Evolutionary conservation across 2,797 vertebrate genomes (phyloP).

Genomic region (Typhlichthys subterraneus): DNA sequence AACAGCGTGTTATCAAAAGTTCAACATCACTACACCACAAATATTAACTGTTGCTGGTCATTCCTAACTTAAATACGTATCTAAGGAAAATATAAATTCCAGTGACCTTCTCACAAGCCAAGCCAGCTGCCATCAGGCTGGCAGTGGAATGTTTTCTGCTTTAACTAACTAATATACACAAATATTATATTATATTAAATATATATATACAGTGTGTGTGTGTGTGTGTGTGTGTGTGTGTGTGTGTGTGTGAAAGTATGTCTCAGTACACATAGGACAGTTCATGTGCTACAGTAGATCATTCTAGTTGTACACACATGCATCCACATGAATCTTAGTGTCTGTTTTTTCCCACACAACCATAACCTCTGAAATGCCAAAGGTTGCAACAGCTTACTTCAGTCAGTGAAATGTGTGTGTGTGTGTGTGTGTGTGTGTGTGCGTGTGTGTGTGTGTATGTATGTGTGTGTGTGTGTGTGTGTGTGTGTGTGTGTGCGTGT

Average conservation of each 20-base stretch:
- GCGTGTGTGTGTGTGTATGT: too few relatives aligned
- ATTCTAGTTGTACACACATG: constrained; percentile 53
- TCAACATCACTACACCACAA: neutral
- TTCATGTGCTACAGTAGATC: constrained; percentile 55
- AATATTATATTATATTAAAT: too few relatives aligned
- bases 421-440: neutral
- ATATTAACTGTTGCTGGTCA: constrained; percentile 5
- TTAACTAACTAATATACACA: too few relatives aligned
- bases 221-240: too few relatives aligned
- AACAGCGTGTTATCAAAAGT: too few relatives aligned
- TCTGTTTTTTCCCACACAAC: constrained; percentile 68
- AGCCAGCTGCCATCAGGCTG: constrained; percentile 8
- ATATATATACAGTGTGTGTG: too few relatives aligned
- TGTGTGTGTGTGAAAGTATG: constrained; percentile 12
- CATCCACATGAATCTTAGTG: constrained; percentile 46
- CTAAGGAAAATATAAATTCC: constrained; percentile 8
- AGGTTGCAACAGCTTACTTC: constrained; percentile 51
- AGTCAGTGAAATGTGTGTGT: constrained; percentile 29
- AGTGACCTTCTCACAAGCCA: constrained; percentile 17
- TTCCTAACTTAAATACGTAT: neutral
- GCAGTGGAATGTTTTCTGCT: constrained; percentile 19
- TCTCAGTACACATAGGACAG: constrained; percentile 36
- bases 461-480: too few relatives aligned
- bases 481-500: too few relatives aligned
- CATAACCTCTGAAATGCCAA: constrained; percentile 59